Base-by-base conservation (phyloP, 2,113 vertebrate genomes). In the Clarias macrocephalus region DNA sequence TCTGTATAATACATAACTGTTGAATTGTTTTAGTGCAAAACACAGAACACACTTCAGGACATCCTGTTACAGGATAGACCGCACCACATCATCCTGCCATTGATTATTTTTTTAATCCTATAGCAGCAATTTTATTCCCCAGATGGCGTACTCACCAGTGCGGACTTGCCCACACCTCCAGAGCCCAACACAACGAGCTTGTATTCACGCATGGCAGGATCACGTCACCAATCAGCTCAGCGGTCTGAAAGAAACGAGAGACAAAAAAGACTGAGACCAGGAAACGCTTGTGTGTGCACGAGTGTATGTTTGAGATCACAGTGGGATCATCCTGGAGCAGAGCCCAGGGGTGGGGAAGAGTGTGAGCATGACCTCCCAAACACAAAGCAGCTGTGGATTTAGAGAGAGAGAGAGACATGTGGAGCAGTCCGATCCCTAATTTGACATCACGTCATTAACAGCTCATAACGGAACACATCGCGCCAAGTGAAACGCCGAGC, bases 161-260 rank as follows among this genome's bases (percentile, higher is more conserved):
- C 98, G 0, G 98, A 99, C 91, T 99, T 99, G 90, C 98, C 98
- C 95, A 99, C 98, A 93, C 98, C 98, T 95, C 98, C 98, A 94
- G 98, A 99, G 91, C 98, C 98, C 93, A 99, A 96, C 95, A 99
- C 98, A 96, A 99, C 98, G 92, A 99, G 97, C 96, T 99, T 99
- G 96, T 99, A 99, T 96, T 99, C 98, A 96, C 98, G 98, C 98
- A 99, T 99, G 96, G 95, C 95, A 96, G 94, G 95, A 95, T 94
- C 93, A 94, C 94, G 95, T 96, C 96, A 96, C 93, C 95, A 86
- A 95, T 94, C 93, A 93, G 94, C 93, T 94, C 93, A 92, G 93
- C 89, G 89, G 94, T 93, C 97, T 99, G n/a, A 30, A 84, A 85
- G 18, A 85, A 68, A 52, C 33, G 57, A 85, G 16, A 88, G 63